phyloP scores from a whole-genome alignment of 2,797 vertebrate genomes.

The Sebastes iracundus region DNA sequence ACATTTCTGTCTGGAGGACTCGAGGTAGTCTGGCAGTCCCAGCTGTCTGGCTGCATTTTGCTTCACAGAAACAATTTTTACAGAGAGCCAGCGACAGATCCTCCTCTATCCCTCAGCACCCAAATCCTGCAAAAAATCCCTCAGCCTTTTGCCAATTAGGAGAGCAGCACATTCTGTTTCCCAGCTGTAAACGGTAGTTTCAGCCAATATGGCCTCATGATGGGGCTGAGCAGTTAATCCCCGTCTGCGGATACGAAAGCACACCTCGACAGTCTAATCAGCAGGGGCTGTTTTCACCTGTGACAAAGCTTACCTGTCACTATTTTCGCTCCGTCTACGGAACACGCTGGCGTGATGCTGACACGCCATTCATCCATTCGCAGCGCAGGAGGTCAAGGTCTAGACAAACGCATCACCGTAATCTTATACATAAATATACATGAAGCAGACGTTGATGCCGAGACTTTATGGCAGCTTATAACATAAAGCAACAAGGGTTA shows the following conservation, averaged over 20 bases:
- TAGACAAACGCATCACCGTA: neutral
- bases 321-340: neutral
- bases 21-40: neutral
- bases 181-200: conserved; percentile 45
- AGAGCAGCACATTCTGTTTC: conserved; percentile 35
- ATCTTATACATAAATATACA: neutral
- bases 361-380: neutral
- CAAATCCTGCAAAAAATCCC: conserved; percentile 33
- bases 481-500: conserved; percentile 15
- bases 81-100: conserved; percentile 19
- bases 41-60: conserved; percentile 17
- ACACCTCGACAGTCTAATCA: conserved; percentile 41
- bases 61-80: conserved; percentile 22
- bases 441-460: neutral
- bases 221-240: conserved; percentile 59
- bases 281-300: conserved; percentile 11
- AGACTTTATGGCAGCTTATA: neutral
- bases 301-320: neutral
- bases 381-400: neutral
- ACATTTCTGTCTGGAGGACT: neutral
- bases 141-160: conserved; percentile 62
- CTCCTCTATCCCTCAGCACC: conserved; percentile 6
- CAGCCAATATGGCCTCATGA: conserved; percentile 43
- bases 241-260: conserved; percentile 34
- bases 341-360: neutral